Percentiles rank a stretch among this genome's conserved stretches.
Conservation (phyloP, 2,113 vertebrate genomes). For the Coracopsis vasa region DNA sequence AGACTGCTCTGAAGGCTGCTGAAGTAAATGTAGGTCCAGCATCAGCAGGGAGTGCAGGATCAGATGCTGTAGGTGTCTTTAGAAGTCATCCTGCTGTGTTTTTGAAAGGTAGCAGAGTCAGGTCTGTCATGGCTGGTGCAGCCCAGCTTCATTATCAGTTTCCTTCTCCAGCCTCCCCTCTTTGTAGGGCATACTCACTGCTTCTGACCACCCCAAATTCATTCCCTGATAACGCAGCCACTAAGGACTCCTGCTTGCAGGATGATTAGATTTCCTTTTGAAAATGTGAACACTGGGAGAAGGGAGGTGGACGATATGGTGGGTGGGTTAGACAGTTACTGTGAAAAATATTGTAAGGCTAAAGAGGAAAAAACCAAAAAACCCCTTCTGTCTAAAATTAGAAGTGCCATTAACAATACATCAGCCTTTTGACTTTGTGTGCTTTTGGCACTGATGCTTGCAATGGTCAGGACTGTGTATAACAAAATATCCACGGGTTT, state of each 20-base stretch:
- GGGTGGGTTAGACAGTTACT: neutral
- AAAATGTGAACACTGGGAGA: neutral
- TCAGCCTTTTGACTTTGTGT: neutral
- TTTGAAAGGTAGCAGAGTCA: neutral
- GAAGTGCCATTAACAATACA: neutral
- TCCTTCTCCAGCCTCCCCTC: neutral
- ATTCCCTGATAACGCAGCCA: neutral
- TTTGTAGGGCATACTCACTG: neutral
- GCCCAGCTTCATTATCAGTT: neutral
- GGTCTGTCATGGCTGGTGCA: neutral
- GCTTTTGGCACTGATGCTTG: conserved; percentile 3
- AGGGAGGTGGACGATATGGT: neutral
- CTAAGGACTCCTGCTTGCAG: neutral
- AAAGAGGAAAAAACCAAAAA: neutral
- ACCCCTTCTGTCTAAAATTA: neutral
- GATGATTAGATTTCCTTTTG: neutral
- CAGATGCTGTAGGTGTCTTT: neutral
- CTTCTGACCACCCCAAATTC: neutral
- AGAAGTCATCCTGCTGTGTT: fast-evolving
- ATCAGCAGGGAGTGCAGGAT: neutral
- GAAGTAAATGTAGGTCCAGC: neutral
- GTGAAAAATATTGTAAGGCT: neutral
- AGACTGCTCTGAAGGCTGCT: neutral
- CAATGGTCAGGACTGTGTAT: neutral
- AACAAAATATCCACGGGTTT: neutral